These are phyloP conservation scores for Ophthalmotilapia sp. DNA, from an alignment of 2,113 vertebrate species.

Conservation along the genomic window DNA sequence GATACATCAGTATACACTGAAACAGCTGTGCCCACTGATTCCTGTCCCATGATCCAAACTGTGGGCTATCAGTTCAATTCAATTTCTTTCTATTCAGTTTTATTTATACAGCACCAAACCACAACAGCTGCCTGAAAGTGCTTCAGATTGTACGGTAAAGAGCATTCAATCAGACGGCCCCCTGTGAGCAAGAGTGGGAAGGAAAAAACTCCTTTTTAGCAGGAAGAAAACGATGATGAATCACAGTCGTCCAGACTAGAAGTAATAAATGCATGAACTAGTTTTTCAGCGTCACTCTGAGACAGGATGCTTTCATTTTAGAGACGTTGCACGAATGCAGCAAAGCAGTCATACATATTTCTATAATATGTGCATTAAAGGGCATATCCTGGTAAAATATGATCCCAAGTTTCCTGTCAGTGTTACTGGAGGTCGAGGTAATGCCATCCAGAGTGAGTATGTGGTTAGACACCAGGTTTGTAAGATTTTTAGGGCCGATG, in stretches of 20 bases:
- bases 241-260: not conserved
- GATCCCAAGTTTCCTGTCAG: not conserved
- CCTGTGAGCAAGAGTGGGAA: not conserved
- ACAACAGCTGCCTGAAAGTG: not conserved
- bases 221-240: not conserved
- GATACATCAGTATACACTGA: not conserved
- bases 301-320: not conserved
- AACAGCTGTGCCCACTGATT: not conserved
- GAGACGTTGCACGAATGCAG: accelerated
- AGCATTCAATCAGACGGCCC: not conserved
- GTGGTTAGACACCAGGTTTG: not conserved
- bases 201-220: not conserved
- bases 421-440: not conserved
- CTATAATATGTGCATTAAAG: not conserved
- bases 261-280: not conserved
- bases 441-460: not conserved
- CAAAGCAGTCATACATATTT: not conserved
- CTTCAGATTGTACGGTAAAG: not conserved
- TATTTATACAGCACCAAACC: not conserved
- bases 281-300: not conserved
- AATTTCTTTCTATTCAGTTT: not conserved
- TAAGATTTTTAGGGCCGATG: not conserved
- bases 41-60: not conserved
- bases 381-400: not conserved
- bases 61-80: not conserved